These are phyloP conservation scores for Oligia latruncula DNA, from an alignment of 2,888 invertebrate species.

Conservation along the genomic window DNA sequence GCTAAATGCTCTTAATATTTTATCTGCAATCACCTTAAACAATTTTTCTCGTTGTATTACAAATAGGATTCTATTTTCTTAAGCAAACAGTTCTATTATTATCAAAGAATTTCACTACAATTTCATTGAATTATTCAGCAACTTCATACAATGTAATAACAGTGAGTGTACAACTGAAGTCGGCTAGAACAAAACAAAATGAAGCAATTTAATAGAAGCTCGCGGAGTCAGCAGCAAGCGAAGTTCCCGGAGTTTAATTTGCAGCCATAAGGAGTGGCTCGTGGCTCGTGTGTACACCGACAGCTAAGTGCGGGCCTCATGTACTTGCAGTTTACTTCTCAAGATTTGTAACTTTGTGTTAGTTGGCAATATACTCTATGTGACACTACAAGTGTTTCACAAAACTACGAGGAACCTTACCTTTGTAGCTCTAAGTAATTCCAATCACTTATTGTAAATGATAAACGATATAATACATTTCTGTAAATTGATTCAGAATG, in stretches of 20 bases:
- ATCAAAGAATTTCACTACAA: conserved; percentile 12
- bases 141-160: conserved; percentile 37
- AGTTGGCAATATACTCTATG: conserved; percentile 10
- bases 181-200: conserved; percentile 42
- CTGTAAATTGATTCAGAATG: too few relatives aligned
- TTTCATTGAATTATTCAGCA: conserved; percentile 27
- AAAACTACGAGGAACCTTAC: conserved; percentile 10
- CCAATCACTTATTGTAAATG: background rate
- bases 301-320: background rate
- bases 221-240: conserved; percentile 34
- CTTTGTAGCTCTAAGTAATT: background rate
- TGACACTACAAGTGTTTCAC: background rate
- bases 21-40: conserved; percentile 15
- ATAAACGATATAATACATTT: too few relatives aligned
- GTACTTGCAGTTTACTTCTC: conserved; percentile 12
- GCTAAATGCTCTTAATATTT: conserved; percentile 33
- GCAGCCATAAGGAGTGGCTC: conserved; percentile 27
- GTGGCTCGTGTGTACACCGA: conserved; percentile 4
- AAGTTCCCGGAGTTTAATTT: conserved; percentile 42
- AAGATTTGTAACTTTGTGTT: conserved; percentile 41
- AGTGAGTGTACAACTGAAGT: conserved; percentile 28
- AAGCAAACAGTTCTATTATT: conserved; percentile 4
- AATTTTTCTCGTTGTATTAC: conserved; percentile 5
- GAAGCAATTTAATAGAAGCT: conserved; percentile 50
- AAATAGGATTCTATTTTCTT: conserved; percentile 32